phyloP scores from a whole-genome alignment of 2,888 invertebrate genomes.

The Eurytoma californica region DNA sequence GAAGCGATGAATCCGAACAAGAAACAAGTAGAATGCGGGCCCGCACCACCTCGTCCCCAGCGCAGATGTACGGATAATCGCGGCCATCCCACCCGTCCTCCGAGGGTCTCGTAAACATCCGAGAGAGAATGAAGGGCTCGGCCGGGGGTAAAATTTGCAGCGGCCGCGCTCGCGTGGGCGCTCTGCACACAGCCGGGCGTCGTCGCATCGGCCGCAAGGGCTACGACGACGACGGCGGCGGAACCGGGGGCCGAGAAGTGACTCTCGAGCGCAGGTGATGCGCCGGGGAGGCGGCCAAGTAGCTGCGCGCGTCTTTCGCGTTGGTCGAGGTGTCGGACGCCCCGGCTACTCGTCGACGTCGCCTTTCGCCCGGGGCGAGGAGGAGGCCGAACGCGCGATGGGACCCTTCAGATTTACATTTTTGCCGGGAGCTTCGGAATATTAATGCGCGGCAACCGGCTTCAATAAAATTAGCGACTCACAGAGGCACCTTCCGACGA shows the following conservation, averaged over 20 bases:
- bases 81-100: not conserved
- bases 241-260: constrained; percentile 7
- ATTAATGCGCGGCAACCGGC: constrained; percentile 60
- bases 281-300: not conserved
- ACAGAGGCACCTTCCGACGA: too few species aligned
- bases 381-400: constrained; percentile 30
- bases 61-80: constrained; percentile 33
- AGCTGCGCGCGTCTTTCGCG: not conserved
- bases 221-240: constrained; percentile 17
- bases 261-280: not conserved
- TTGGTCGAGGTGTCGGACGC: too few species aligned
- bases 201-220: constrained; percentile 23
- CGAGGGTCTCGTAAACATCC: not conserved
- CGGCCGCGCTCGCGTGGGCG: not conserved
- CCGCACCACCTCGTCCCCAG: not conserved
- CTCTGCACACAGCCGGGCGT: not conserved
- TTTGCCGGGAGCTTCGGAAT: constrained; percentile 59
- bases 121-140: constrained; percentile 14
- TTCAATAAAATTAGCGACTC: constrained; percentile 61
- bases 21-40: constrained; percentile 35
- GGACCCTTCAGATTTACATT: constrained; percentile 62
- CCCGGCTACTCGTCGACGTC: not conserved
- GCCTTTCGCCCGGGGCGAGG: not conserved
- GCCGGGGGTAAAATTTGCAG: not conserved
- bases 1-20: constrained; percentile 13